These are phyloP conservation scores for Centropus bengalensis DNA, from an alignment of 2,113 vertebrate species.

Conservation along the genomic window DNA sequence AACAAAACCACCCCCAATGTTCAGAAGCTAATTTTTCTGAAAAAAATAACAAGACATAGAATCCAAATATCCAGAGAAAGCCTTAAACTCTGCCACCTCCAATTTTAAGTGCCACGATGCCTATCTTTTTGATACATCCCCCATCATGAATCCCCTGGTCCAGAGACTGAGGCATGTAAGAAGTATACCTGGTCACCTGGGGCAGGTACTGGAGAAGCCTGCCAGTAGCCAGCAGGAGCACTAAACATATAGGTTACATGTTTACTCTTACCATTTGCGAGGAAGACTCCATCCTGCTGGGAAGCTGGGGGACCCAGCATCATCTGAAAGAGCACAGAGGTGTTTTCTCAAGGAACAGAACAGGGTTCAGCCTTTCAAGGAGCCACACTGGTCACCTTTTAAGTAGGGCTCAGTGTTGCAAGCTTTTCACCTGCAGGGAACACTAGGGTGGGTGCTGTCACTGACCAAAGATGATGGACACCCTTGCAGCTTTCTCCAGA, in stretches of 20 bases:
- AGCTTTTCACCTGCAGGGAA: not conserved
- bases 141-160: not conserved
- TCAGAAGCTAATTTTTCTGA: not conserved
- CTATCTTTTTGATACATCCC: not conserved
- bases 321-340: not conserved
- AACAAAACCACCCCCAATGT: not conserved
- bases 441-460: not conserved
- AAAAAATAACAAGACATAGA: not conserved
- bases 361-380: not conserved
- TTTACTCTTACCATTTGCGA: not conserved
- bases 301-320: not conserved
- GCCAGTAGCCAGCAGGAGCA: no score
- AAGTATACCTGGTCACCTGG: not conserved
- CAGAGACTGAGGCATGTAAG: not conserved
- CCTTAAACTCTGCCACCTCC: not conserved
- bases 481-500: not conserved
- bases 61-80: not conserved
- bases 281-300: no score
- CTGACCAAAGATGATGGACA: not conserved
- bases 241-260: not conserved
- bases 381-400: not conserved
- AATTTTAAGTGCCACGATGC: not conserved
- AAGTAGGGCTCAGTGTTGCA: not conserved
- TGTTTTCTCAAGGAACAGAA: not conserved
- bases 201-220: not conserved